Conservation (phyloP, 2,113 vertebrate genomes). For the Melanotaenia duboulayi region DNA sequence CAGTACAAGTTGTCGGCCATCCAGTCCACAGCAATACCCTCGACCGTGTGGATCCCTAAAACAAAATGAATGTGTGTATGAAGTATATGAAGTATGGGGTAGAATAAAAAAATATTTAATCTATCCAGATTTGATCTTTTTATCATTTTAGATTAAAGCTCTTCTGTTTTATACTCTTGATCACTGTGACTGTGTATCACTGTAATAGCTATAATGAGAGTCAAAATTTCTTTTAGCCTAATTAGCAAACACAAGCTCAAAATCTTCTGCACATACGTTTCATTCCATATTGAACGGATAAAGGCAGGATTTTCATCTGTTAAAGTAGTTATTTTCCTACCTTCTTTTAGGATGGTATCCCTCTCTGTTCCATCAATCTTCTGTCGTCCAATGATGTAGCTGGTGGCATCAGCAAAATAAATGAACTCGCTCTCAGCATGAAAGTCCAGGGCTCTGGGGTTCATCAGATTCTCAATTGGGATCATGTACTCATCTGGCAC, state of each 20-base stretch:
- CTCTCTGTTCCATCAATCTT: conserved; percentile 95
- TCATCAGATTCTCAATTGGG: conserved; percentile 97
- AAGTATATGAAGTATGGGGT: background rate
- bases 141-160: background rate
- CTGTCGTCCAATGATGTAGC: conserved; percentile 95
- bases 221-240: background rate
- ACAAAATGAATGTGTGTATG: conserved; percentile 11
- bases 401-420: conserved; percentile 96
- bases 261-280: background rate
- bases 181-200: too few species aligned
- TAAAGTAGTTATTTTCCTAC: conserved; percentile 63
- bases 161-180: too few species aligned
- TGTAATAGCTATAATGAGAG: too few species aligned
- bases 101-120: background rate
- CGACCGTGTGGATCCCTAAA: conserved; percentile 94
- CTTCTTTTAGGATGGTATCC: conserved; percentile 94
- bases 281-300: background rate
- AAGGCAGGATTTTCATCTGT: background rate
- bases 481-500: conserved; percentile 98
- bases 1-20: conserved; percentile 98
- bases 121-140: background rate
- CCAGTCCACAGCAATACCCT: conserved; percentile 98
- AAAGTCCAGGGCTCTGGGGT: conserved; percentile 95
- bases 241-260: background rate
- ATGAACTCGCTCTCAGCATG: conserved; percentile 94